phyloP scores from a whole-genome alignment of 2,888 invertebrate genomes.

The Stenurella melanura region DNA sequence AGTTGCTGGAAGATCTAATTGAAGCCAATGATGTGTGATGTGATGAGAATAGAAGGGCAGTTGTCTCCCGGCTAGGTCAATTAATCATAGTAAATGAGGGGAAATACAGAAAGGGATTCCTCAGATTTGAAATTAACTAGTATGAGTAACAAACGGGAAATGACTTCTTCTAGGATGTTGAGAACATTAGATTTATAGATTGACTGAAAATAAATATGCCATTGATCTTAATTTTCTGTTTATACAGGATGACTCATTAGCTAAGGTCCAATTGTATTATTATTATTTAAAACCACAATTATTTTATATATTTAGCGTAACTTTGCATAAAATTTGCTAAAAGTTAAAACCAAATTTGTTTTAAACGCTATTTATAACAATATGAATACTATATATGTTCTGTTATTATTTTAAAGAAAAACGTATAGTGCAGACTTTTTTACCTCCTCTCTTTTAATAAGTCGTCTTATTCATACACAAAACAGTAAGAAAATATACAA shows the following conservation, averaged over 20 bases:
- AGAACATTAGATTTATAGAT: slow-evolving; percentile 7
- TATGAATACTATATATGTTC: too few relatives aligned
- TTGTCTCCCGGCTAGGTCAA: slow-evolving; percentile 3
- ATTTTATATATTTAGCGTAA: too few relatives aligned
- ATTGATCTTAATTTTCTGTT: not conserved
- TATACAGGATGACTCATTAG: not conserved
- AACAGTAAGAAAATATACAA: too few relatives aligned
- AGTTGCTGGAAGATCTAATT: slow-evolving; percentile 15
- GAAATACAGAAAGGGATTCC: slow-evolving; percentile 18
- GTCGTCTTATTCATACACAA: too few relatives aligned
- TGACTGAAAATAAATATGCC: not conserved
- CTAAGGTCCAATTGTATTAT: too few relatives aligned
- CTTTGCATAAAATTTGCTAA: too few relatives aligned
- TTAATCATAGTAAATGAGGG: slow-evolving; percentile 27
- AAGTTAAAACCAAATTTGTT: too few relatives aligned
- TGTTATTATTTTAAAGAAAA: too few relatives aligned
- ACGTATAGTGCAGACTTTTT: too few relatives aligned
- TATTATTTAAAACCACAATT: too few relatives aligned
- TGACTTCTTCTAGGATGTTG: not conserved
- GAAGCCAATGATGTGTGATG: not conserved
- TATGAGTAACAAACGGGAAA: slow-evolving; percentile 31
- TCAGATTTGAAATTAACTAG: slow-evolving; percentile 20
- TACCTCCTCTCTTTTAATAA: too few relatives aligned
- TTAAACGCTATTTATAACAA: too few relatives aligned
- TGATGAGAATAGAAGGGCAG: slow-evolving; percentile 14